Base-by-base conservation (phyloP, 1,140 invertebrate species). In the Elysia chlorotica region DNA sequence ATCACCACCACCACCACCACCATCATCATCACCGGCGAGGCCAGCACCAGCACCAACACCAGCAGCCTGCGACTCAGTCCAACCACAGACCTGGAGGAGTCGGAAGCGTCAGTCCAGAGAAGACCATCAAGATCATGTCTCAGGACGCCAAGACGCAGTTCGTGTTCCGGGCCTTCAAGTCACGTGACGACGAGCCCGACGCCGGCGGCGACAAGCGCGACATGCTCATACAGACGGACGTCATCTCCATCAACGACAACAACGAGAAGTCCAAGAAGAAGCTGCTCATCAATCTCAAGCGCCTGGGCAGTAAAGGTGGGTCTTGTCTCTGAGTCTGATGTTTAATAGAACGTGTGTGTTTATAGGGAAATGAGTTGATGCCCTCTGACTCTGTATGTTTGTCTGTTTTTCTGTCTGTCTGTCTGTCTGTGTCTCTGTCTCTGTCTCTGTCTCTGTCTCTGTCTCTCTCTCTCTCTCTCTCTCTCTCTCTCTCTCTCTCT, bases 181-280 rank as follows among this genome's bases (percentile, higher is more conserved):
- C 71, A 4, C 23, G 23, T 10, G 63, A 65, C 23, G 53, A 66
- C 3, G 10, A 35, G 3, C 38, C 65, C n/a, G 35, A 37, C 1
- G 71, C 28, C 1, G 19, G 19, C 10, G 41, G 31, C 17, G 56
- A 65, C 30, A 73, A 61, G 0, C 4, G 53, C 2, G 48, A 66
- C 30, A 66, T 73, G n/a, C 69, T 71, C 57, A 71, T 71, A 25
- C 69, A 71, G 28, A 71, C 69, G 33, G 69, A 71, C 59, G 57
- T 71, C 14, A 63, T 71, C 5, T 62, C 69, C 0, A 6, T 48
- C 57, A 63, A 71, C n/a, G 69, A 71, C 4, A 61, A 63, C 37
- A 62, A 71, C 38, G 59, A 71, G 59, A 66, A 73, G 35, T 30
- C 37, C 3, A 73, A 73, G 25, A 65, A 57, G 21, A 65, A 65